Base-by-base conservation (phyloP, 2,888 invertebrate species). In the Ferdinandea cuprea region DNA sequence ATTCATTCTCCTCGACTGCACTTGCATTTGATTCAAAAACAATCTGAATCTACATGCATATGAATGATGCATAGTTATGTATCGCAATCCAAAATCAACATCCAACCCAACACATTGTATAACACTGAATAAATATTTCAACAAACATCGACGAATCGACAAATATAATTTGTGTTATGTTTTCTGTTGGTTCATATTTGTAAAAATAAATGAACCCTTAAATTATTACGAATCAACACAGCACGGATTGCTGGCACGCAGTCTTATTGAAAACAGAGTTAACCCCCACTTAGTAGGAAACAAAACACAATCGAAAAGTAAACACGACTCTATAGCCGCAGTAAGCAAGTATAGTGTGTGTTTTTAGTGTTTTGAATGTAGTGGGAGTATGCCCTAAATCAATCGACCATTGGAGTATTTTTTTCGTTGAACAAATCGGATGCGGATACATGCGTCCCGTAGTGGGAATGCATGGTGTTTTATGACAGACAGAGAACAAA, bases 141-240 rank as follows among this genome's bases (percentile, higher is more conserved):
- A 78, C 81, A 77, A 77, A 69, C 69, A 71, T 59, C 77, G 44
- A n/a, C n/a, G 52, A 50, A 76, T 76, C 76, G 69, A 56, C 63
- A 69, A 65, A 72, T 77, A 68, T 66, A 66, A 78, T 72, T 71
- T 77, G 42, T 77, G 56, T 65, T 61, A 8, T 46, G 48, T 69
- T 65, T 81, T 68, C 58, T 69, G 5, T 71, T 77, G 42, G 40
- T 77, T 83, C 83, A 83, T 83, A 83, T 83, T 83, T 78, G 78
- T 83, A 73, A 78, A 83, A 83, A 78, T 78, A 83, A 83, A 83
- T 83, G 72, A 78, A 78, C 83, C 83, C 77, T 83, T 83, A 81
- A 78, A 73, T 81, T 81, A 81, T 81, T 81, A 77, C 77, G 66
- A 74, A 74, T 80, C 68, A 42, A 56, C 56, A 54, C 56, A 54